Evolutionary conservation across 2,888 invertebrate genomes (phyloP).

Genomic region (Idaea dimidiata): DNA sequence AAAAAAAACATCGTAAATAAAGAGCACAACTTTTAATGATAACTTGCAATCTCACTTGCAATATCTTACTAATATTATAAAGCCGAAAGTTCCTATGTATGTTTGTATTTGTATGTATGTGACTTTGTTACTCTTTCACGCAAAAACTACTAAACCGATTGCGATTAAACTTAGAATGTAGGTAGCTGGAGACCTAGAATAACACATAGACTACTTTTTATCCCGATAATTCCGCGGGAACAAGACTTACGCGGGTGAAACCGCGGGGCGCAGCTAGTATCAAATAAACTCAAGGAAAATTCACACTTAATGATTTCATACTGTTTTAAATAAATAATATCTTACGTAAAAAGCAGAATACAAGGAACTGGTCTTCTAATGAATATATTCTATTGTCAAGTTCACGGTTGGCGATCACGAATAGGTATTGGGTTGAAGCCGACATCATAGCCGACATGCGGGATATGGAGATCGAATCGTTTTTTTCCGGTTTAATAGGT

Average conservation of each 20-base stretch:
- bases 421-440: conserved; percentile 13
- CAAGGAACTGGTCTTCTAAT: conserved; percentile 19
- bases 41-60: background rate
- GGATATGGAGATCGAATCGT: background rate
- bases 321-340: background rate
- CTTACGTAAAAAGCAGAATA: conserved; percentile 13
- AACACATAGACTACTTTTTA: too few relatives aligned
- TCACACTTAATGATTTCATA: background rate
- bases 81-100: too few relatives aligned
- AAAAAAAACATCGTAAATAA: too few relatives aligned
- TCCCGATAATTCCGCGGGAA: too few relatives aligned
- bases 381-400: conserved; percentile 21
- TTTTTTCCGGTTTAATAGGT: background rate
- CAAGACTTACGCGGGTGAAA: too few relatives aligned
- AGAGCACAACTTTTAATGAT: background rate
- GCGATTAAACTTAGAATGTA: too few relatives aligned
- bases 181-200: too few relatives aligned
- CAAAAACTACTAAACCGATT: too few relatives aligned
- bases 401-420: conserved; percentile 21
- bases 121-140: too few relatives aligned
- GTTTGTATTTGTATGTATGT: too few relatives aligned
- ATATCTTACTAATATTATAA: too few relatives aligned
- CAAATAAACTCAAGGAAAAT: background rate
- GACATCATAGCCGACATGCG: background rate
- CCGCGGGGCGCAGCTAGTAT: too few relatives aligned